Conservation (phyloP, 2,113 vertebrate species). For the Galeopterus variegatus region DNA sequence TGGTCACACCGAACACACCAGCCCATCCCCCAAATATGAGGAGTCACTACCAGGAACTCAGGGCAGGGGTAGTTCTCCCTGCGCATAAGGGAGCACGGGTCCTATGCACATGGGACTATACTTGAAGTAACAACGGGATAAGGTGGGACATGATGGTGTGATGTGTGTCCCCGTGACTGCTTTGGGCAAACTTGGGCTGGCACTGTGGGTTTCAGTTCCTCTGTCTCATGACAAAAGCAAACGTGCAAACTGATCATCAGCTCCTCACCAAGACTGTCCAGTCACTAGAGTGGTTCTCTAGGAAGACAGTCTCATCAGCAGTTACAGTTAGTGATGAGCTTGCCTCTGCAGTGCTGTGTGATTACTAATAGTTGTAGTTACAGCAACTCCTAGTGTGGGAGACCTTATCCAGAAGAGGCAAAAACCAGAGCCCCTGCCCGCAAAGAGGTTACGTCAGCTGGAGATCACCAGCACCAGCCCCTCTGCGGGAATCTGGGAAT, state of each 20-base stretch:
- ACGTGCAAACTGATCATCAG: background rate
- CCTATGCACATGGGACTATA: background rate
- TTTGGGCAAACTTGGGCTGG: background rate
- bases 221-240: background rate
- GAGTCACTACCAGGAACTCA: background rate
- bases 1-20: background rate
- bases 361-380: background rate
- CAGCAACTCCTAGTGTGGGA: background rate
- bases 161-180: no score
- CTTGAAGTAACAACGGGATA: background rate
- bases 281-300: background rate
- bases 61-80: background rate
- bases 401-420: background rate
- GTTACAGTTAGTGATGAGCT: background rate
- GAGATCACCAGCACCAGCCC: background rate
- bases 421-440: background rate
- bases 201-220: background rate
- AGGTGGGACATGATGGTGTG: background rate
- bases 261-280: background rate
- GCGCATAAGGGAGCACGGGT: fast-evolving
- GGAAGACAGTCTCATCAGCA: background rate
- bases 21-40: background rate
- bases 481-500: background rate
- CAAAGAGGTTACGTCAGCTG: background rate
- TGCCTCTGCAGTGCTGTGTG: background rate